Conservation (phyloP, 2,113 vertebrate genomes). For the Rhinolophus ferrumequinum region DNA sequence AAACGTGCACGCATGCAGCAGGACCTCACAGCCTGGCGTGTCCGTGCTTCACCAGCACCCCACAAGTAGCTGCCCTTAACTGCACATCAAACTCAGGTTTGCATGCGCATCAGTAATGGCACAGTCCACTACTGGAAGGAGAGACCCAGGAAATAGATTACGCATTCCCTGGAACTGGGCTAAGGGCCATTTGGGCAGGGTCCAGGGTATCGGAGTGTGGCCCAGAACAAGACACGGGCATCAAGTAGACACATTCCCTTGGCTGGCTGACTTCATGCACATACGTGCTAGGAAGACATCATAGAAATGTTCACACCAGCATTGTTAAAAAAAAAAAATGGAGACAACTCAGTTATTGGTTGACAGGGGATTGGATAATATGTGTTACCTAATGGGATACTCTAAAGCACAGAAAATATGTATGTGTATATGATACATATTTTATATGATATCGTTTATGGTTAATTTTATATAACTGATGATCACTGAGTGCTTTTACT, state of each 20-base stretch:
- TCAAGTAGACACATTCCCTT: not conserved
- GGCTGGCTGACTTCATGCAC: not conserved
- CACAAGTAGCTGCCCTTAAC: not conserved
- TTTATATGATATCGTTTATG: not conserved
- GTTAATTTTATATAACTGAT: not conserved
- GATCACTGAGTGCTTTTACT: not conserved
- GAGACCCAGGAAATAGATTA: not conserved
- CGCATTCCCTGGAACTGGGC: not conserved
- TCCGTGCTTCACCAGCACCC: not conserved
- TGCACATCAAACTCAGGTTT: not conserved
- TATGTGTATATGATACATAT: not conserved
- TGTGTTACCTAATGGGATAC: not conserved
- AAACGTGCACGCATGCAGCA: not conserved
- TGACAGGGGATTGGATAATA: not conserved
- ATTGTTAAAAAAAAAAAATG: not conserved
- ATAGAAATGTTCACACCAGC: not conserved
- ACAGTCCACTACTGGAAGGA: not conserved
- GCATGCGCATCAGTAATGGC: not conserved
- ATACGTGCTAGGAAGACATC: not conserved
- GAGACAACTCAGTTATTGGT: not conserved
- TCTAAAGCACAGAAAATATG: not conserved
- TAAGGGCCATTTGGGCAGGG: not conserved
- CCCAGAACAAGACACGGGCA: not conserved
- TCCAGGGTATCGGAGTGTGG: not conserved
- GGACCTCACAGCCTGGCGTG: not conserved